Evolutionary conservation across 1,140 invertebrate species (phyloP), one percentile per base, ranked within the genome.

Genomic region (Drosophila melanica): DNA sequence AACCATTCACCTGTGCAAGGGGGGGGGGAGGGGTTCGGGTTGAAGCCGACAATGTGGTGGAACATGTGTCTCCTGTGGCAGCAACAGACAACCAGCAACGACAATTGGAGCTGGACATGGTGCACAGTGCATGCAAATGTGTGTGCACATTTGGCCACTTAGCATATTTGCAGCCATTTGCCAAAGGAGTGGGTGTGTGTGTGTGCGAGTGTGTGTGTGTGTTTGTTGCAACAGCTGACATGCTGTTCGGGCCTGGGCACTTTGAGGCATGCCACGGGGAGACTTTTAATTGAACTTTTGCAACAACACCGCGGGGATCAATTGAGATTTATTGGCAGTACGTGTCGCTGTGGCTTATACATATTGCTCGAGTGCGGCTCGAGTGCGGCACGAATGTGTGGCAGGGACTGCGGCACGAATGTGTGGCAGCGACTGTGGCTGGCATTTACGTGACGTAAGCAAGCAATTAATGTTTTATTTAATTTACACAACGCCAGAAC

Each of bases 241-340:
- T 45, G 41, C 12, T 16, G 39, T 20, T 12, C 11, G 39, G 16
- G 20, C 18, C 30, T 53, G 75, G 59, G 50, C 75, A 59, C 62
- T 50, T 59, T 69, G 54, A 57, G 48, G 55, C 47, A 57, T 23
- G 53, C 60, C 60, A 35, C 57, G 48, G 67, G 50, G 51, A 68
- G 75, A 68, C 45, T 77, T 87, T 89, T 87, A 87, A 87, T 87
- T 86, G 84, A 87, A 79, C 84, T 75, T 68, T 65, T 55, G 62
- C 74, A 70, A 81, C 74, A 57, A 57, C 77, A 74, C 84, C 85
- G 71, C 74, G 45, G 84, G 86, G 84, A 87, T 77, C 84, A 80
- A 84, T 90, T 79, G 76, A 90, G 84, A 87, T 87, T 87, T 87
- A 87, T 86, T 85, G 86, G 48, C 68, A 48, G 59, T 69, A 66